Conservation (phyloP, 1,140 invertebrate genomes). For the Ditylenchus dipsaci region DNA sequence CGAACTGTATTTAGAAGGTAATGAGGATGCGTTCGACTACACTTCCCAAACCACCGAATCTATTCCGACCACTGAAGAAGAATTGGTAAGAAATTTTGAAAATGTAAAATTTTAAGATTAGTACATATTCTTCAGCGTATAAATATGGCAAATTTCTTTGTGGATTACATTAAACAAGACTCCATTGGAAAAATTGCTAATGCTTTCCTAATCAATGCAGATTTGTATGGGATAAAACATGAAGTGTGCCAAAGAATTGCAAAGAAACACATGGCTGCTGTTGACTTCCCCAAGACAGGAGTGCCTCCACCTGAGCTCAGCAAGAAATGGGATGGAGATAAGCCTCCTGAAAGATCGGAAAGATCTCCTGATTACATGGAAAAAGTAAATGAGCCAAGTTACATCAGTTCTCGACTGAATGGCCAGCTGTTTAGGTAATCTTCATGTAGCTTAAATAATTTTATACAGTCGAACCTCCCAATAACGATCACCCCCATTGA, state of each 20-base stretch:
- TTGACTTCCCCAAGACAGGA: constrained; percentile 57
- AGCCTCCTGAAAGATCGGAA: constrained; percentile 26
- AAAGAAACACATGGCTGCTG: constrained; percentile 42
- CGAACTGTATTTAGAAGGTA: constrained; percentile 52
- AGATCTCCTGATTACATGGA: constrained; percentile 56
- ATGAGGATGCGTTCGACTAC: constrained; percentile 56
- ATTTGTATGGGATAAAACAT: constrained; percentile 43
- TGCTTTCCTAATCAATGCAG: constrained; percentile 55
- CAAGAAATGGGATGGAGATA: constrained; percentile 32
- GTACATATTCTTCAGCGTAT: constrained; percentile 13
- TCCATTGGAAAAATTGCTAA: constrained; percentile 55
- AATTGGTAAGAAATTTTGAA: constrained; percentile 3
- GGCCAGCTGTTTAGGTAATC: constrained; percentile 46
- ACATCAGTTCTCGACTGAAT: constrained; percentile 47
- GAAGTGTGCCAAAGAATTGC: constrained; percentile 36
- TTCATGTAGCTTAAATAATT: neutral
- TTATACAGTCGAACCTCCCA: too few relatives aligned
- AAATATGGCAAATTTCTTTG: constrained; percentile 57
- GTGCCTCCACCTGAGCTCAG: constrained; percentile 17
- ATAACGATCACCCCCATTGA: too few relatives aligned
- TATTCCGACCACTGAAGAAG: constrained; percentile 15
- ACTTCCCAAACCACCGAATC: constrained; percentile 30
- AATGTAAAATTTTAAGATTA: neutral
- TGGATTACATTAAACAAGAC: constrained; percentile 53
- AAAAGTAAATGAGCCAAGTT: constrained; percentile 46